These are phyloP conservation scores for Bubalus kerabau DNA, from an alignment of 2,113 vertebrate species.

Conservation along the genomic window DNA sequence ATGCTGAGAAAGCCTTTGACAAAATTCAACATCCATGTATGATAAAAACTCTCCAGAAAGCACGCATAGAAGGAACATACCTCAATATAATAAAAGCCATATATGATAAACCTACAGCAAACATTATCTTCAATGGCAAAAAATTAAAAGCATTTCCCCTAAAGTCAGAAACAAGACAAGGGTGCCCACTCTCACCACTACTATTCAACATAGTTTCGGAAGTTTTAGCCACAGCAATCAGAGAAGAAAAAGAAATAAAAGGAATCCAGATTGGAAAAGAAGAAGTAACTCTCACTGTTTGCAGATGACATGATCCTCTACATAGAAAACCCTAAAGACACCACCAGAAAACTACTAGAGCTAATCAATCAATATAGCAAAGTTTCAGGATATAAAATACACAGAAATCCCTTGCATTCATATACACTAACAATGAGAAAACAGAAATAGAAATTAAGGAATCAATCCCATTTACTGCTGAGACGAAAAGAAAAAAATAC, in stretches of 20 bases:
- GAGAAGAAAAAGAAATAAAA: background rate
- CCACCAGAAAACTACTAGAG: background rate
- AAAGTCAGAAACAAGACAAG: background rate
- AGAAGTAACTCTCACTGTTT: background rate
- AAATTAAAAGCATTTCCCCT: background rate
- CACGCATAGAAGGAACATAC: background rate
- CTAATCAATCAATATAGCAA: background rate
- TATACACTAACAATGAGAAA: background rate
- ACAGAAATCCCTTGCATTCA: background rate
- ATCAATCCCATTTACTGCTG: background rate
- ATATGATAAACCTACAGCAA: background rate
- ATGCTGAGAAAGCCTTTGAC: background rate
- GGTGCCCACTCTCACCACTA: background rate
- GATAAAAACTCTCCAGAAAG: background rate
- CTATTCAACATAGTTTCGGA: background rate
- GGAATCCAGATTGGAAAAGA: background rate
- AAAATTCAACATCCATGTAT: background rate
- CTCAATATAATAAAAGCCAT: background rate
- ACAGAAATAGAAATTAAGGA: background rate
- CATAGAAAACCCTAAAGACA: background rate
- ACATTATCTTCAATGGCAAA: background rate
- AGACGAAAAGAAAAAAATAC: background rate
- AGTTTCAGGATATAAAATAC: background rate
- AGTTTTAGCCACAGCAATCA: background rate
- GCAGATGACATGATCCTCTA: background rate